Evolutionary conservation across 1,140 invertebrate genomes (phyloP).

Genomic region (Trichomalopsis sarcophagae): DNA sequence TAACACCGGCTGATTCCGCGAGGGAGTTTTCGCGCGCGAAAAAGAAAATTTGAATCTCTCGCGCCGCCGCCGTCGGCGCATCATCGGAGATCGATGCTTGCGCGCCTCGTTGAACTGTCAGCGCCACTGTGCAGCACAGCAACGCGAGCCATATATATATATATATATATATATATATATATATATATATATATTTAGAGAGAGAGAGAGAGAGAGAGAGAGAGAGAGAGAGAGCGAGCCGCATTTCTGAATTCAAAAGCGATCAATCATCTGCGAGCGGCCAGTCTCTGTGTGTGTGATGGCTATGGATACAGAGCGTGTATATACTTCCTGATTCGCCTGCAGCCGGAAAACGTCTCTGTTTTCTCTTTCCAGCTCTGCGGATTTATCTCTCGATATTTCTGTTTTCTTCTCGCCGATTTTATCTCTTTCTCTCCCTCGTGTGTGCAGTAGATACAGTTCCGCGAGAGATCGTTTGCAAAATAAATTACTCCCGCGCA

Average conservation of each 20-base stretch:
- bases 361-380: neutral
- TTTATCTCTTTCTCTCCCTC: neutral
- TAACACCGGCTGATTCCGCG: conserved; percentile 2
- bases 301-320: neutral
- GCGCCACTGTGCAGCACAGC: neutral
- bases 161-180: no score
- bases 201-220: no score
- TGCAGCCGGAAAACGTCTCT: conserved; percentile 12
- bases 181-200: no score
- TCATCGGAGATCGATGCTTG: conserved; percentile 10
- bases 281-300: neutral
- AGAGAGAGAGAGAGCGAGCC: neutral
- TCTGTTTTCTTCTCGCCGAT: neutral
- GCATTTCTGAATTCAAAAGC: conserved; percentile 31
- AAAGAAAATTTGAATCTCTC: conserved; percentile 43
- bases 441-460: neutral
- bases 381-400: neutral
- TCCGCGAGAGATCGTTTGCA: neutral
- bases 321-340: neutral
- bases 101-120: conserved; percentile 22
- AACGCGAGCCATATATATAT: no score
- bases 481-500: neutral
- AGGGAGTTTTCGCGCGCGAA: neutral
- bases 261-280: conserved; percentile 24
- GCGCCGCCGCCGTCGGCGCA: neutral